Evolutionary conservation across 2,797 vertebrate species (phyloP).

Genomic region (Hyperoplus lanceolatus): DNA sequence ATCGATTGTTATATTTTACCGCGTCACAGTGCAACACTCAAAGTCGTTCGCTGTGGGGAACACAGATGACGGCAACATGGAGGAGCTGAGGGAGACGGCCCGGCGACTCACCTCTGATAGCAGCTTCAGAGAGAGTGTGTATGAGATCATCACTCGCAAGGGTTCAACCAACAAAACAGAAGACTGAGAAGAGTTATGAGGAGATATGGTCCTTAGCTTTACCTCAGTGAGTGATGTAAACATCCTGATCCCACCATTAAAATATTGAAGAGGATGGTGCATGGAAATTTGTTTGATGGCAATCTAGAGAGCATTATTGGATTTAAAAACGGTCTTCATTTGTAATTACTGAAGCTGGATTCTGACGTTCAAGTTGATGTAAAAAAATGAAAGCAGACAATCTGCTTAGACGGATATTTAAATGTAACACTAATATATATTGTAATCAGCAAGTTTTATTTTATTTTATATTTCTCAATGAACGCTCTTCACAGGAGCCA

Average conservation of each 20-base stretch:
- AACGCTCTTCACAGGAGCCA: too few relatives aligned
- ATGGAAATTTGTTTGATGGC: not conserved
- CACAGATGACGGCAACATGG: conserved; percentile 84
- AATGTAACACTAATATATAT: too few relatives aligned
- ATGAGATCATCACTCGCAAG: conserved; percentile 88
- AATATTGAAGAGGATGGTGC: conserved; percentile 11
- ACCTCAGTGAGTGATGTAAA: conserved; percentile 23
- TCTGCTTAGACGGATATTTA: too few relatives aligned
- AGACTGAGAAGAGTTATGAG: conserved; percentile 41
- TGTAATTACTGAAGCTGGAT: not conserved
- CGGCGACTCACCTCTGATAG: conserved; percentile 90
- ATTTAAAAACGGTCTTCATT: not conserved
- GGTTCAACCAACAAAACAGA: conserved; percentile 60
- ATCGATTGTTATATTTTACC: not conserved
- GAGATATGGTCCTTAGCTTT: conserved; percentile 14
- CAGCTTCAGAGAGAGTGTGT: conserved; percentile 90
- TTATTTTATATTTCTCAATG: too few relatives aligned
- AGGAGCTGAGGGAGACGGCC: conserved; percentile 91
- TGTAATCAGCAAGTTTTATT: too few relatives aligned
- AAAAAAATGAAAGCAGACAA: not conserved
- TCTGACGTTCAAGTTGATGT: not conserved
- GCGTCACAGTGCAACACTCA: conserved; percentile 91
- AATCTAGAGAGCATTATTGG: not conserved
- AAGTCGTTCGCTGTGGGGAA: conserved; percentile 89
- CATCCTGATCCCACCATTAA: conserved; percentile 20